Base-by-base conservation (phyloP, 2,888 invertebrate genomes). In the Aleiodes alternator region DNA sequence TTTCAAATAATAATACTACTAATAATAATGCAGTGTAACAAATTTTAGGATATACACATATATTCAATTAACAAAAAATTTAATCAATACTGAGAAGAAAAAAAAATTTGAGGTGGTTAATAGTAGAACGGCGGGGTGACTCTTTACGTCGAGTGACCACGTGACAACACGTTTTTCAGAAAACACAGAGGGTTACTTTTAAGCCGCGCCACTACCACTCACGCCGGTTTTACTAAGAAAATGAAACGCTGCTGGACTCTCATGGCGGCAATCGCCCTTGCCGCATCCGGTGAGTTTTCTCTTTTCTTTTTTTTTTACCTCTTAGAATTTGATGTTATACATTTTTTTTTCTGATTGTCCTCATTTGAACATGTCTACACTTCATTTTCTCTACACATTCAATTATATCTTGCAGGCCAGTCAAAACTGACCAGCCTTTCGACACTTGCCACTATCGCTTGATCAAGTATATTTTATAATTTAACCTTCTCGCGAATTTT, bases 241-340 rank as follows among this genome's bases (percentile, higher is more conserved):
- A 89, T 88, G 89, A 87, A 83, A 87, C 81, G 81, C 78, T 86
- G 85, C 80, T 88, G 88, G 88, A 86, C 87, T 81, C 85, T 89
- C 82, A 85, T 89, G 85, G 88, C 88, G 87, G 88, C 87, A 81
- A 87, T 89, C 86, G 89, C 88, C 88, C 87, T 89, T 83, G 88
- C 88, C 87, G 85, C 87, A 81, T 87, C 87, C 81, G 89, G 89
- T 89, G 81, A 89, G 89, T 88, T 80, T 76, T 75, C 7, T 8
- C 11, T 8, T 3, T 43, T 43, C 7, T 55, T 55, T 55, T 14
- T 55, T 14, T 55, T 55, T 55, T 16, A 55, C 4, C 0, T 14
- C 14, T 16, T 16, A 4, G 14, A 55, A 55, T 12, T 55, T 4
- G 14, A 16, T 1, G 53, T 23, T 66, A 50, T 51, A 29, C 23